Base-by-base conservation (phyloP, 2,888 invertebrate genomes). In the Diplazon laetatorius region DNA sequence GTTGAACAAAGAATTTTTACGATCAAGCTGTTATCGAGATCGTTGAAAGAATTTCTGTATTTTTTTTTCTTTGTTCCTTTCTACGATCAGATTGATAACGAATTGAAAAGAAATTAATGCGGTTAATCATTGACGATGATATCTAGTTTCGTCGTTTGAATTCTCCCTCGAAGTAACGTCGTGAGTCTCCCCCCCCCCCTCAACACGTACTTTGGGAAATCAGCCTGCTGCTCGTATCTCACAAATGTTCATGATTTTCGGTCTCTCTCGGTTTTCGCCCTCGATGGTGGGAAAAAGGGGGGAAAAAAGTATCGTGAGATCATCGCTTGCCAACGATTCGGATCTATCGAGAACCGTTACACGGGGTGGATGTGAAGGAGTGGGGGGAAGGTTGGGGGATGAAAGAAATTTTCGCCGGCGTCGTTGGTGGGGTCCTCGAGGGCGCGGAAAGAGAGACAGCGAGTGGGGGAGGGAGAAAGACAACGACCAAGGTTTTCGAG, bases 261-360 rank as follows among this genome's bases (percentile, higher is more conserved):
- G 46, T 20, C 48, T 12, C n/a, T 25, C 14, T 35, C 30, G 22
- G 16, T 46, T 12, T 10, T 42, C 22, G 25, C 14, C 14, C 48
- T 55, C 39, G 6, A 4, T 50, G 52, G 35, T 48, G 22, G 37
- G 37, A 57, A 66, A 78, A 70, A 57, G 57, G 50, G 62, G 57
- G 60, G 52, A 48, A 50, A 68, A 77, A 76, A 71, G 78, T 79
- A 82, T 83, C 81, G 86, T 83, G 85, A 85, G 86, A 88, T 87
- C 80, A 80, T 86, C 81, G 80, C 70, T 69, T 77, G 73, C 48
- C 72, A 75, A 59, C 25, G 83, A 84, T 85, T 80, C 71, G 84
- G n/a, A 86, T 87, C 85, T 83, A 83, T 82, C 73, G 83, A 83
- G 82, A 71, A 83, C 82, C 81, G 82, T 81, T 79, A 76, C 71